Base-by-base conservation (phyloP, 2,113 vertebrate species). In the Alaudala cheleensis region DNA sequence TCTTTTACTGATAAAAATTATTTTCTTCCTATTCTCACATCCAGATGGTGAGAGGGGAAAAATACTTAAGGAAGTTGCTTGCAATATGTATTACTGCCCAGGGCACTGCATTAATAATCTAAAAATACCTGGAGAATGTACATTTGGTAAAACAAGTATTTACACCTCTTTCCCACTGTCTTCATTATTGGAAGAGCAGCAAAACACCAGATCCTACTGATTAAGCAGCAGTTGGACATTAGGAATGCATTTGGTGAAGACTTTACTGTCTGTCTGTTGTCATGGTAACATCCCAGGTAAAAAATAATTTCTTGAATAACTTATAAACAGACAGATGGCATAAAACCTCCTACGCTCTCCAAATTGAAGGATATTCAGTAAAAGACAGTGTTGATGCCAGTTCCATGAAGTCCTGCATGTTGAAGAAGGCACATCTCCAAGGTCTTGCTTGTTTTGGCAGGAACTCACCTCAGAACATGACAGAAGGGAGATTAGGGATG, bases 281-380 rank as follows among this genome's bases (percentile, higher is more conserved):
- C 95, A 97, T 95, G 73, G 96, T 37, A 90, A 96, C 95, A 45
- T 87, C 39, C 62, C 96, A 97, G 95, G 96, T 97, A 96, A 96
- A 97, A 95, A 95, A 96, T 94, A 94, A 93, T 90, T 90, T 57
- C 90, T 82, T 80, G 84, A 94, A 81, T 88, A 92, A 76, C 88
- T 95, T 91, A 64, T 57, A 89, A 97, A 95, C 92, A 91, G 87
- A 80, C 95, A 96, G 95, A 95, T 92, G 90, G 96, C 76, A 94
- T 14, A 66, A 94, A 95, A 22, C 91, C 80, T 88, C 95, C 94
- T 12, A 90, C 88, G 0, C 76, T 66, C 90, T 82, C 47, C 76
- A 81, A 60, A 81, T 1, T 62, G 69, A 77, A 88, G 88, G 50
- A 65, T 62, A 86, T 66, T 70, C 65, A 81, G 81, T 64, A 81